Evolutionary conservation across 1,140 invertebrate genomes (phyloP).

Genomic region (Reticulitermes speratus): DNA sequence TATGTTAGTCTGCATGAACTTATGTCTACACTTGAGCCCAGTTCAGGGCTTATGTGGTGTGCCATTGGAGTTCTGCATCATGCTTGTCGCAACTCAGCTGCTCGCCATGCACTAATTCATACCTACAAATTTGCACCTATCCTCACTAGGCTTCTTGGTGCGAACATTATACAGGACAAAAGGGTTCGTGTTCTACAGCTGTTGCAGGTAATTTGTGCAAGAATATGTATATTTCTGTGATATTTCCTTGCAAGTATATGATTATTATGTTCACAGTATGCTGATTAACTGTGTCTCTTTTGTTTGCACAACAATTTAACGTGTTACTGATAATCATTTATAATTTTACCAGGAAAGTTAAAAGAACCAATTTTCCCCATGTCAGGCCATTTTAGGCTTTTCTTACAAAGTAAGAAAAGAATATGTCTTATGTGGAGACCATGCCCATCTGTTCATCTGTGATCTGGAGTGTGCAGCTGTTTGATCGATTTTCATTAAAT

Average conservation of each 20-base stretch:
- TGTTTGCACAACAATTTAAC: not conserved
- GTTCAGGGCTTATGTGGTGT: constrained; percentile 53
- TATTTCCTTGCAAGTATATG: constrained; percentile 19
- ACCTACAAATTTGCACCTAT: constrained; percentile 68
- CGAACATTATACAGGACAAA: constrained; percentile 53
- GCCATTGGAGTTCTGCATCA: constrained; percentile 60
- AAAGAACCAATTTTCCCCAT: too few relatives aligned
- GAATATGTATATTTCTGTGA: constrained; percentile 23
- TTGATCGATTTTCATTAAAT: too few relatives aligned
- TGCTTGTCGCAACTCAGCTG: constrained; percentile 57
- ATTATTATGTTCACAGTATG: too few relatives aligned
- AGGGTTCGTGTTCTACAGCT: constrained; percentile 53
- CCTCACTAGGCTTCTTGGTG: constrained; percentile 57
- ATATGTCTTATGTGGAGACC: too few relatives aligned
- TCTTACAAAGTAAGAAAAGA: too few relatives aligned
- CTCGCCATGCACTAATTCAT: constrained; percentile 60
- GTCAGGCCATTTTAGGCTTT: too few relatives aligned
- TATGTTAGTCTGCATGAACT: constrained; percentile 55
- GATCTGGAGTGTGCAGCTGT: too few relatives aligned
- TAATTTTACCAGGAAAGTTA: too few relatives aligned
- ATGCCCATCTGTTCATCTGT: too few relatives aligned
- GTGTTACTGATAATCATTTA: too few relatives aligned
- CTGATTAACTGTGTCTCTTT: not conserved
- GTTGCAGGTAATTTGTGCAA: constrained; percentile 51
- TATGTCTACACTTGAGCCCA: constrained; percentile 42